Percentiles rank a stretch among this genome's conserved stretches.
phyloP scores from a whole-genome alignment of 2,888 invertebrate genomes.

The Salticus scenicus region DNA sequence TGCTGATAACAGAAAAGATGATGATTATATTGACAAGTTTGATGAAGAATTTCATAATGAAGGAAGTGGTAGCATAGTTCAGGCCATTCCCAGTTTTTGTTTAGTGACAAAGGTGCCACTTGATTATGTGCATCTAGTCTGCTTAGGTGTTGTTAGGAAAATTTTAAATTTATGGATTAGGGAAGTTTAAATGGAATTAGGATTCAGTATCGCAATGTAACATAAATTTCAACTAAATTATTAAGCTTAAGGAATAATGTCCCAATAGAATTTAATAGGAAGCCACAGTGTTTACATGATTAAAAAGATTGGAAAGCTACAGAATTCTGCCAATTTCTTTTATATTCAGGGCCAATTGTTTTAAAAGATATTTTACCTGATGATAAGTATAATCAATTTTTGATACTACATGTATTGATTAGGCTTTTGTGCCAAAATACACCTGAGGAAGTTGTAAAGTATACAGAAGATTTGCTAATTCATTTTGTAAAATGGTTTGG shows the following conservation, averaged over 20 bases:
- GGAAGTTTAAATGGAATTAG: no score
- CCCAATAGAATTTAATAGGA: slow-evolving; percentile 72
- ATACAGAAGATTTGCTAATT: background rate
- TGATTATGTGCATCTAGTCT: slow-evolving; percentile 74
- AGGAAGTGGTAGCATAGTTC: slow-evolving; percentile 70
- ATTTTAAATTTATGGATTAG: slow-evolving; percentile 73
- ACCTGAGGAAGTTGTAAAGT: background rate
- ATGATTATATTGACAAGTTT: background rate
- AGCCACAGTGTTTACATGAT: slow-evolving; percentile 72
- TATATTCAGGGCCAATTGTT: slow-evolving; percentile 73
- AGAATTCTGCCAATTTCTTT: slow-evolving; percentile 72
- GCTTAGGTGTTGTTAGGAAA: slow-evolving; percentile 73
- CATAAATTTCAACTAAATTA: background rate
- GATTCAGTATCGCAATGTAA: no score
- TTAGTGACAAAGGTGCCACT: slow-evolving; percentile 73
- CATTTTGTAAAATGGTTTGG: background rate
- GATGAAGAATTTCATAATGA: slow-evolving; percentile 61
- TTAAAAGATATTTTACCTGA: slow-evolving; percentile 67
- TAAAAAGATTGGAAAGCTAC: slow-evolving; percentile 73
- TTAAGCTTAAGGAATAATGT: background rate
- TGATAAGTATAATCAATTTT: slow-evolving; percentile 71
- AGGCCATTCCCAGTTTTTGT: slow-evolving; percentile 13
- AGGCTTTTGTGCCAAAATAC: slow-evolving; percentile 61
- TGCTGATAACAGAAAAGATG: background rate
- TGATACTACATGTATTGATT: slow-evolving; percentile 70